These are phyloP conservation scores for Drosophila quinaria DNA, from an alignment of 2,888 invertebrate genomes.

Conservation along the genomic window DNA sequence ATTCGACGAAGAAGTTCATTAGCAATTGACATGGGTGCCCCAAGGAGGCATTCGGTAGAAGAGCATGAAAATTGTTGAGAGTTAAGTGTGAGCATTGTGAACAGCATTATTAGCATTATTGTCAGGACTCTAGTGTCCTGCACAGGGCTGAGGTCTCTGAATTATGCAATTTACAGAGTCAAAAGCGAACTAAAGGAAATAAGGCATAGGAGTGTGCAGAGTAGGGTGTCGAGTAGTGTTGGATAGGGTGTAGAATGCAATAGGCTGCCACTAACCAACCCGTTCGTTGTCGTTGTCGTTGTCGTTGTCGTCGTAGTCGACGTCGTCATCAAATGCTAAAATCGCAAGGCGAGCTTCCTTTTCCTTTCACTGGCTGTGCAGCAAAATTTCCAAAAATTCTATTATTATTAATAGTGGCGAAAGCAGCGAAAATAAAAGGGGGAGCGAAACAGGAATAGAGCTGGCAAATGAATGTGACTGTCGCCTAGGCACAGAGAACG, in stretches of 20 bases:
- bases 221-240: neutral
- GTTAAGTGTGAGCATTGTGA: conserved; percentile 53
- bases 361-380: conserved; percentile 66
- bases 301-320: conserved; percentile 45
- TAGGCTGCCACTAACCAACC: conserved; percentile 54
- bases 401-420: conserved; percentile 76
- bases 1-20: conserved; percentile 38
- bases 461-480: conserved; percentile 53
- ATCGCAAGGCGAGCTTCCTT: conserved; percentile 73
- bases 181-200: conserved; percentile 18
- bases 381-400: conserved; percentile 78
- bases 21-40: conserved; percentile 1
- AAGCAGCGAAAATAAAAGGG: conserved; percentile 5
- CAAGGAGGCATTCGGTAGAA: neutral
- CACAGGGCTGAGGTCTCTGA: conserved; percentile 29
- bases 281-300: conserved; percentile 59
- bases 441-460: neutral
- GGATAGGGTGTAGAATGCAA: conserved; percentile 29
- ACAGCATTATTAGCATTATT: conserved; percentile 73
- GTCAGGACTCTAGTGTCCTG: conserved; percentile 41
- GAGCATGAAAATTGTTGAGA: conserved; percentile 34
- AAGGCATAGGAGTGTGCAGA: neutral
- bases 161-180: conserved; percentile 45
- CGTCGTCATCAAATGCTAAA: conserved; percentile 72
- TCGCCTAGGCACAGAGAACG: conserved; percentile 29